A percentile compares a stretch with the other conserved stretches of the same genome.
These are phyloP conservation scores for Ethmia dodecea DNA, from an alignment of 2,888 invertebrate species.

Conservation along the genomic window DNA sequence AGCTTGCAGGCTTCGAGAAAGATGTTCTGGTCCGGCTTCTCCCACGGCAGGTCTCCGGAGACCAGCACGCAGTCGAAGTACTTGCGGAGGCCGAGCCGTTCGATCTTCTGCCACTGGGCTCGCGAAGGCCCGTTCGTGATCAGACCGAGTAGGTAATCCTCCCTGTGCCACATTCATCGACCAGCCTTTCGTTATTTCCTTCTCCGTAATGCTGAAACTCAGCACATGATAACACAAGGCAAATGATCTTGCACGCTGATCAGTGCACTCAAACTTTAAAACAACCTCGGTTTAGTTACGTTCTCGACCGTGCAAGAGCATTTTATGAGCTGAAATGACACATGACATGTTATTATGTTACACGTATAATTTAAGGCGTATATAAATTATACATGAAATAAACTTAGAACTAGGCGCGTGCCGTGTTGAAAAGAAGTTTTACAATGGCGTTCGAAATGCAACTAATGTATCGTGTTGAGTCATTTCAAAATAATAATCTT, in stretches of 20 bases:
- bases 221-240: constrained; percentile 54
- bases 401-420: constrained; percentile 44
- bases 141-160: constrained; percentile 86
- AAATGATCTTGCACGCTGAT: constrained; percentile 47
- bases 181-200: constrained; percentile 61
- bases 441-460: constrained; percentile 1
- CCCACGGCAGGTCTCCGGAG: constrained; percentile 90
- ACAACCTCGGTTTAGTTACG: constrained; percentile 3
- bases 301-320: constrained; percentile 49
- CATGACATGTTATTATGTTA: constrained; percentile 23
- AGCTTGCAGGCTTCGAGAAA: constrained; percentile 88
- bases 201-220: constrained; percentile 59
- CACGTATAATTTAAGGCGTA: constrained; percentile 47
- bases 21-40: constrained; percentile 90
- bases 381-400: constrained; percentile 58
- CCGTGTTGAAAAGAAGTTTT: constrained; percentile 36
- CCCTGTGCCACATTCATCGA: constrained; percentile 75
- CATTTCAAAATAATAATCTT: background rate
- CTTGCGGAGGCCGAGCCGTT: constrained; percentile 81
- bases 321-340: constrained; percentile 36
- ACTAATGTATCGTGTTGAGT: background rate
- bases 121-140: constrained; percentile 92
- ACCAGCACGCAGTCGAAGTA: constrained; percentile 89
- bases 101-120: constrained; percentile 93
- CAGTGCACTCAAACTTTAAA: constrained; percentile 2